Base-by-base conservation (phyloP, 2,888 invertebrate genomes). In the Leptopterna dolabrata region DNA sequence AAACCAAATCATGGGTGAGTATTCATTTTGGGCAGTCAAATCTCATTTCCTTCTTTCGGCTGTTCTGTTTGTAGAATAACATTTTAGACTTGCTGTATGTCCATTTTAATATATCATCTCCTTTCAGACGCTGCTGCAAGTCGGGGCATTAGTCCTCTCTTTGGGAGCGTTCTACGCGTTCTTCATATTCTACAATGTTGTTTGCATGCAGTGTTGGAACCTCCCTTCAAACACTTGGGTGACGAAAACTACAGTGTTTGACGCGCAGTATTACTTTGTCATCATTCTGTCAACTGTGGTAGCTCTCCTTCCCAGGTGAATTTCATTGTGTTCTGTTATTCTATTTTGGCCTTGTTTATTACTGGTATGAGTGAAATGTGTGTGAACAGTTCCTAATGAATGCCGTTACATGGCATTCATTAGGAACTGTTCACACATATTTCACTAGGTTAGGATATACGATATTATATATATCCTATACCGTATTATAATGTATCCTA, bases 1-100 rank as follows among this genome's bases (percentile, higher is more conserved):
- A 98, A 94, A 97, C 96, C 29, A 95, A 95, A 92, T 97, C 97
- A 90, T 99, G 98, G 98, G 98, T 98, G 92, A 94, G 94, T 92
- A 27, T 24, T 24, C 2, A 4, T 47, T 47, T 47, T 36, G 4
- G 7, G 36, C 36, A 4, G 7, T 36, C 0, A 4, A 51, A n/a
- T 16, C 0, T 51, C n/a, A n/a, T 51, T 51, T 7, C n/a, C 1
- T 47, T 45, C 45, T 45, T n/a, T n/a, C n/a, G n/a, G n/a, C n/a
- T n/a, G n/a, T n/a, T n/a, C n/a, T n/a, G n/a, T n/a, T 43, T 6
- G 43, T 43, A 6, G 11, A 55, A n/a, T n/a, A 55, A n/a, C 3
- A 55, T 55, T 55, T 7, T n/a, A 55, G 1, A 0, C 7, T 3
- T 55, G 55, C 19, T 55, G 55, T 36, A 36, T 7, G 36, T 36